phyloP scores from a whole-genome alignment of 2,888 invertebrate genomes.

The Acleris cristana region DNA sequence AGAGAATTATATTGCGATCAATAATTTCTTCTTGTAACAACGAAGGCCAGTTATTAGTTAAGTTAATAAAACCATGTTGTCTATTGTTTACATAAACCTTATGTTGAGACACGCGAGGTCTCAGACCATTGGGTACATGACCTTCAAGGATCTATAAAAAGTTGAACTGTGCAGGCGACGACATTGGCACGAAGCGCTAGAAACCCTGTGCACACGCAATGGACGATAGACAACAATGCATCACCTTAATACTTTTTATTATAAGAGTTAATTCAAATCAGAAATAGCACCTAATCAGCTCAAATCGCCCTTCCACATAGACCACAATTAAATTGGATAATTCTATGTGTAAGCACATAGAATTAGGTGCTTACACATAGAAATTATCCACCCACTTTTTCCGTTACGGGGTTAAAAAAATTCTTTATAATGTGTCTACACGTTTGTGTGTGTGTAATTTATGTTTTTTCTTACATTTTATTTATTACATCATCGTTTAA shows the following conservation, averaged over 20 bases:
- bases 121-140: conserved; percentile 65
- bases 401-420: no score
- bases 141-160: conserved; percentile 74
- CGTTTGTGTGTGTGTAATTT: no score
- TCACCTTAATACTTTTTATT: conserved; percentile 43
- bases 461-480: no score
- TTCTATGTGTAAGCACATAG: no score
- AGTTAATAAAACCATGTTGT: conserved; percentile 34
- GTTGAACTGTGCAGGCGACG: conserved; percentile 60
- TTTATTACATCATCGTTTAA: no score
- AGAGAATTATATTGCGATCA: conserved; percentile 5
- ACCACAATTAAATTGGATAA: no score
- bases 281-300: no score
- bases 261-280: neutral
- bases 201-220: conserved; percentile 75
- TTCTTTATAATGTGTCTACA: no score
- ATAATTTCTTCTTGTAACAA: conserved; percentile 10
- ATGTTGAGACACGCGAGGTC: conserved; percentile 65
- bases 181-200: conserved; percentile 76
- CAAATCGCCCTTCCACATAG: no score
- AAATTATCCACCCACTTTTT: no score
- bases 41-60: conserved; percentile 29
- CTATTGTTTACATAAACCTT: conserved; percentile 60
- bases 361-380: no score
- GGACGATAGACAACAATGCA: conserved; percentile 57